Conservation (phyloP, 2,113 vertebrate genomes). For the Mesembrinibis cayennensis region DNA sequence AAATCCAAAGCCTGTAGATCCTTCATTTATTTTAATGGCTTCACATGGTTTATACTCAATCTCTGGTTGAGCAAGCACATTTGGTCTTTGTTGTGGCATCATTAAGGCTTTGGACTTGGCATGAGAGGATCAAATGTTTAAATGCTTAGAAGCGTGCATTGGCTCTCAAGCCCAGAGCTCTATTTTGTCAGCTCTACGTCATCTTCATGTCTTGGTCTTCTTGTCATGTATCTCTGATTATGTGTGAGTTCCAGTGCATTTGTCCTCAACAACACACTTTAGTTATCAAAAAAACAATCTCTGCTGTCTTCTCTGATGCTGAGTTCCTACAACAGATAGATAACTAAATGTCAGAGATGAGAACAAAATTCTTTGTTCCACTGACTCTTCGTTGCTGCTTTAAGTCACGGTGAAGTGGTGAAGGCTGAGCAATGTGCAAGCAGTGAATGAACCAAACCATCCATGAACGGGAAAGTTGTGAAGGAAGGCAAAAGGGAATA, state of each 20-base stretch:
- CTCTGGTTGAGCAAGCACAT: not conserved
- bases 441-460: not conserved
- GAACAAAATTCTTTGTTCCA: not conserved
- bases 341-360: not conserved
- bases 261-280: not conserved
- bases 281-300: not conserved
- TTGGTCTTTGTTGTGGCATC: not conserved
- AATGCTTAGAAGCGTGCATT: not conserved
- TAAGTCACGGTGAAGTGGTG: not conserved
- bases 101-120: not conserved
- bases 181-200: not conserved
- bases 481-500: not conserved
- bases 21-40: not conserved
- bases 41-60: not conserved
- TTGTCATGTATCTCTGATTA: not conserved
- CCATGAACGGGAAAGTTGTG: fast-evolving
- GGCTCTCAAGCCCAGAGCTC: not conserved
- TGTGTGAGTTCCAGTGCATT: not conserved
- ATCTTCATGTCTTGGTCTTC: not conserved
- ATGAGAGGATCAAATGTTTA: not conserved
- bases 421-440: not conserved
- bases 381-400: not conserved
- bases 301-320: not conserved
- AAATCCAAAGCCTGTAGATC: not conserved
- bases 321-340: not conserved